A percentile compares a stretch with the other conserved stretches of the same genome.
Conservation (phyloP, 53 echinoderm and acorn worm genomes). For the Apostichopus leukothele region DNA sequence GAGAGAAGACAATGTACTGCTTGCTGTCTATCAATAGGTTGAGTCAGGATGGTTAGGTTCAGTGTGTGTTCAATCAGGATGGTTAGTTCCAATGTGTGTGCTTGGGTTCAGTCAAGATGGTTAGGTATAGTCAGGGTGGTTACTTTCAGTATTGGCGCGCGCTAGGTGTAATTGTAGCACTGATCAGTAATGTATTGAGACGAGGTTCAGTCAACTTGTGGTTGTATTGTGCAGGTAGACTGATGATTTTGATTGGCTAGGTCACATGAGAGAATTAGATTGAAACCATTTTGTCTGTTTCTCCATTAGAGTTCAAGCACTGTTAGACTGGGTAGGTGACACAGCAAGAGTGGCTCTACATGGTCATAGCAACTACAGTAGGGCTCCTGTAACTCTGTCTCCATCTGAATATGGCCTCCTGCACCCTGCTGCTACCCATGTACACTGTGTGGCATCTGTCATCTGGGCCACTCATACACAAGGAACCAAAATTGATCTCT, state of each 20-base stretch:
- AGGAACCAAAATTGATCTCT: conserved; percentile 60
- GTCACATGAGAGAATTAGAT: neutral
- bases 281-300: neutral
- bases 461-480: conserved; percentile 85
- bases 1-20: neutral
- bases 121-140: too few species aligned
- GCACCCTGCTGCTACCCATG: conserved; percentile 81
- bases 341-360: conserved; percentile 92
- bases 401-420: conserved; percentile 83
- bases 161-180: too few species aligned
- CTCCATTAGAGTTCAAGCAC: conserved; percentile 71
- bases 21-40: too few species aligned
- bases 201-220: too few species aligned
- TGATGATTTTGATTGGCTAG: too few species aligned
- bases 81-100: too few species aligned
- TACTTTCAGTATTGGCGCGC: too few species aligned
- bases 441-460: conserved; percentile 86
- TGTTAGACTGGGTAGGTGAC: conserved; percentile 95
- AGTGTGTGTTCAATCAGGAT: too few species aligned
- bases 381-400: conserved; percentile 84
- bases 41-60: too few species aligned
- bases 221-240: too few species aligned
- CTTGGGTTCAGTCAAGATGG: too few species aligned
- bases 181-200: too few species aligned
- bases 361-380: conserved; percentile 80